These are phyloP conservation scores for Dicyrtoma fusca DNA, from an alignment of 2,888 invertebrate species.

Conservation along the genomic window DNA sequence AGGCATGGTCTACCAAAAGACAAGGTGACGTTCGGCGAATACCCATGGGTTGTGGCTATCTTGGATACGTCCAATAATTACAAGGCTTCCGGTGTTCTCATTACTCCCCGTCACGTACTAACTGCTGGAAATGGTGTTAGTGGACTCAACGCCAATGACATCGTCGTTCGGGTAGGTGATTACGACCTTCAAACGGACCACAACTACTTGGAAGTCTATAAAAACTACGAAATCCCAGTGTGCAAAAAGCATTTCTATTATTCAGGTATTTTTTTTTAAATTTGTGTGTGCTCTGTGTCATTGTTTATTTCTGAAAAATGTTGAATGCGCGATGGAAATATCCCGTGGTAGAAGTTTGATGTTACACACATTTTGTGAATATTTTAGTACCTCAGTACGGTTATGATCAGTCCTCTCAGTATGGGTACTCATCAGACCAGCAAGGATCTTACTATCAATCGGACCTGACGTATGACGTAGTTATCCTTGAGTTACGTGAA, in stretches of 20 bases:
- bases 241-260: conserved; percentile 56
- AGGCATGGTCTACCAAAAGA: conserved; percentile 50
- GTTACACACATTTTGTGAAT: neutral
- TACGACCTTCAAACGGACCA: conserved; percentile 53
- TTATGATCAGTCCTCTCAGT: conserved; percentile 14
- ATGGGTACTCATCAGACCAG: conserved; percentile 1
- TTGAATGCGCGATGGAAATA: neutral
- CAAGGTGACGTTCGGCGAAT: conserved; percentile 52
- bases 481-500: conserved; percentile 51
- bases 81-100: conserved; percentile 52
- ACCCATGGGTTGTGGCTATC: conserved; percentile 55
- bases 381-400: conserved; percentile 45
- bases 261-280: conserved; percentile 43
- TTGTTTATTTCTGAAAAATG: no score
- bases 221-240: conserved; percentile 52
- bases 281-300: no score
- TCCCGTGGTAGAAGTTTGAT: neutral
- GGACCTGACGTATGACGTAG: conserved; percentile 48
- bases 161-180: conserved; percentile 54
- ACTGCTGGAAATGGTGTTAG: conserved; percentile 53
- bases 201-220: conserved; percentile 54
- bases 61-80: conserved; percentile 53
- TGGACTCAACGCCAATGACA: conserved; percentile 40
- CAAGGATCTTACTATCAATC: conserved; percentile 28
- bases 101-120: conserved; percentile 53